phyloP scores from a whole-genome alignment of 2,888 invertebrate genomes.

The Ischnura elegans region DNA sequence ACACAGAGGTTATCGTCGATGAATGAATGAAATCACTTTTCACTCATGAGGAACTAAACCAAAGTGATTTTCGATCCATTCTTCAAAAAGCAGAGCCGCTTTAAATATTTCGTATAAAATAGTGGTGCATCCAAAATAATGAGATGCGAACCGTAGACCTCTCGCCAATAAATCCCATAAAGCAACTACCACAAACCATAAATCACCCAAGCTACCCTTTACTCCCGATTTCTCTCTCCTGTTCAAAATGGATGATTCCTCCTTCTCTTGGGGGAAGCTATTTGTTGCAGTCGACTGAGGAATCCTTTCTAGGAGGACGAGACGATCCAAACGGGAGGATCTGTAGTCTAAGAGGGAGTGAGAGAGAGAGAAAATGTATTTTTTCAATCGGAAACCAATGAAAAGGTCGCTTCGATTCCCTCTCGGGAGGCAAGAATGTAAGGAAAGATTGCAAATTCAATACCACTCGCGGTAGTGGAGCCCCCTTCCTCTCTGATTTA shows the following conservation, averaged over 20 bases:
- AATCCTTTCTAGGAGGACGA: constrained; percentile 22
- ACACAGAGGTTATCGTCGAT: neutral
- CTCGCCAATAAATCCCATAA: neutral
- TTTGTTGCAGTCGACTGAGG: constrained; percentile 29
- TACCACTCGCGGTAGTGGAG: neutral
- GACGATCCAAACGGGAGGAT: neutral
- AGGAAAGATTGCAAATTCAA: constrained; percentile 47
- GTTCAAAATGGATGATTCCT: constrained; percentile 1
- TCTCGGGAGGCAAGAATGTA: neutral
- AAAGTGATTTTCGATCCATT: neutral
- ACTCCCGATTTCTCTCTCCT: neutral
- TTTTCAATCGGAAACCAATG: constrained; percentile 65
- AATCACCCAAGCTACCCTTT: neutral
- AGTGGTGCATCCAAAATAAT: neutral
- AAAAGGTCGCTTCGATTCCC: constrained; percentile 38
- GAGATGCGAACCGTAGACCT: constrained; percentile 17
- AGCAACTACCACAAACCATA: neutral
- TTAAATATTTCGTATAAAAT: neutral
- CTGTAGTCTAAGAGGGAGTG: neutral
- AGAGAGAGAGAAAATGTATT: constrained; percentile 38
- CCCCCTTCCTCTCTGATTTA: constrained; percentile 1
- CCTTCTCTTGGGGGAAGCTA: constrained; percentile 34
- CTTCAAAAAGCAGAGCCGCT: neutral
- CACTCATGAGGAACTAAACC: neutral
- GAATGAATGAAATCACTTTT: neutral